Percentiles rank a stretch among this genome's conserved stretches.
Conservation (phyloP, 2,888 invertebrate species). For the Pristionchus fissidentatus region DNA sequence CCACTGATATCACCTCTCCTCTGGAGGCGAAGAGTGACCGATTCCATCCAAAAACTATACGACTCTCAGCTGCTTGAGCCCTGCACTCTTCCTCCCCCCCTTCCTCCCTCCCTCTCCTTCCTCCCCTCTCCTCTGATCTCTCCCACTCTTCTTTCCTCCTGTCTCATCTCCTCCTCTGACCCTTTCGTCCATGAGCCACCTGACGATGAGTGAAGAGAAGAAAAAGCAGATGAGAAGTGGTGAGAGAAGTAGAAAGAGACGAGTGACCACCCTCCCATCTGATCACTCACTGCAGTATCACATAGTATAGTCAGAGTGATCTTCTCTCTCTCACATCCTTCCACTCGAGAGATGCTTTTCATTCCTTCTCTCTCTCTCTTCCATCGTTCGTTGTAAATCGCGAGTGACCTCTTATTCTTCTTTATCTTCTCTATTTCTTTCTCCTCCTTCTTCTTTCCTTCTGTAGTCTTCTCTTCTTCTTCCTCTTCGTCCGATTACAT, state of each 20-base stretch:
- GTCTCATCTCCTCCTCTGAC: constrained; percentile 14
- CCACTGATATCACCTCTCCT: neutral
- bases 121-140: neutral
- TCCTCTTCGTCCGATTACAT: neutral
- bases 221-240: neutral
- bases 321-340: neutral
- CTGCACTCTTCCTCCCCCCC: constrained; percentile 12
- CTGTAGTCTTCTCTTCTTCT: neutral
- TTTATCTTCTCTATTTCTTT: neutral
- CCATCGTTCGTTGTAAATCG: constrained; percentile 4
- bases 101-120: neutral
- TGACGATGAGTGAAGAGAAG: constrained; percentile 30
- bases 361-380: neutral
- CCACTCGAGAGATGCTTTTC: neutral
- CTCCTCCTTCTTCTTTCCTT: neutral
- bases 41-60: constrained; percentile 33
- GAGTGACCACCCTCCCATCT: constrained; percentile 19
- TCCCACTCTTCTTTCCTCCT: constrained; percentile 16
- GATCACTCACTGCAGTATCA: neutral
- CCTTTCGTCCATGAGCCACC: constrained; percentile 37
- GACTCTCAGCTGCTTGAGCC: neutral
- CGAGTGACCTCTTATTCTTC: constrained; percentile 29
- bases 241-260: constrained; percentile 6
- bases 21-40: neutral
- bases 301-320: constrained; percentile 30